Evolutionary conservation across 2,888 invertebrate species (phyloP).

Genomic region (Zhengitettix transpicula): DNA sequence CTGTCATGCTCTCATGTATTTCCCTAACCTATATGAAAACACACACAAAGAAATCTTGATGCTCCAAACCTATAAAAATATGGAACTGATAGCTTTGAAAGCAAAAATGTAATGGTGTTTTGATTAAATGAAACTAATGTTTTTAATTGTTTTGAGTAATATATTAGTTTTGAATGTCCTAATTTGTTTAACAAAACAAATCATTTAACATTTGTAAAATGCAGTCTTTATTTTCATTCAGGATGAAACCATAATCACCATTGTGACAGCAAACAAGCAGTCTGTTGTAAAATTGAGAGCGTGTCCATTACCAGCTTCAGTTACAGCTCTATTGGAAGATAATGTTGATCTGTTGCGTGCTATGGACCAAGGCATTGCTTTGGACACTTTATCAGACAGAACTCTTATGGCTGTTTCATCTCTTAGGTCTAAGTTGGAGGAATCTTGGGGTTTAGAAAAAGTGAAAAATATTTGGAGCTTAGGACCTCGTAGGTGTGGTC

Average conservation of each 20-base stretch:
- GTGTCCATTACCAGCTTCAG: conserved; percentile 52
- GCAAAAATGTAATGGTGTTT: no score
- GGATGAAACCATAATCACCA: conserved; percentile 29
- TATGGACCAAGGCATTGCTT: conserved; percentile 4
- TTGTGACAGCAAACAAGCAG: conserved; percentile 54
- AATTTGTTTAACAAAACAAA: no score
- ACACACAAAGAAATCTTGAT: no score
- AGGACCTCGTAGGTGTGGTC: conserved; percentile 67
- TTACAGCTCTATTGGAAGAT: conserved; percentile 53
- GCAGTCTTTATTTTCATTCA: conserved; percentile 16
- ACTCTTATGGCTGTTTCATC: conserved; percentile 30
- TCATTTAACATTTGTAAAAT: no score
- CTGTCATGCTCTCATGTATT: no score
- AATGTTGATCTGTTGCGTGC: conserved; percentile 47
- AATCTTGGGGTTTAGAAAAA: conserved; percentile 1
- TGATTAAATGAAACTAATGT: no score
- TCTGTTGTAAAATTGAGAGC: conserved; percentile 55
- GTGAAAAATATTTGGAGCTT: conserved; percentile 70
- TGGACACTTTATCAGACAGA: neutral
- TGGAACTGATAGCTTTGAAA: no score
- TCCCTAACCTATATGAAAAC: no score
- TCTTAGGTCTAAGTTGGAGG: conserved; percentile 38
- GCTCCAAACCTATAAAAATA: no score
- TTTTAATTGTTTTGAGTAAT: no score
- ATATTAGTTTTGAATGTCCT: no score